Conservation (phyloP, 2,888 invertebrate species). For the Beris morrisii region DNA sequence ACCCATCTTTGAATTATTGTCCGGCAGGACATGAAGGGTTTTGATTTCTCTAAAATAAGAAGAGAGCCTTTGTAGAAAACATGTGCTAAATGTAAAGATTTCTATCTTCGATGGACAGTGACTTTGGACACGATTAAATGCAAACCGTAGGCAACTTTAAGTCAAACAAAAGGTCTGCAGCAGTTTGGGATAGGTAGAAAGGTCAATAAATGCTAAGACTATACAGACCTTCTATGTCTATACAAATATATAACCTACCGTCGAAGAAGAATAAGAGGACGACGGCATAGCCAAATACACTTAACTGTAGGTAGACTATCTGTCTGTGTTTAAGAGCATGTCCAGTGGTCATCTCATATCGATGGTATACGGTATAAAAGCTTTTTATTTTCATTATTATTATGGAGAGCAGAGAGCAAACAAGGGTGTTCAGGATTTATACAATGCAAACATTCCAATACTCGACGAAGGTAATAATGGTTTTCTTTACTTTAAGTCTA, state of each 20-base stretch:
- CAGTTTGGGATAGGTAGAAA: slow-evolving; percentile 27
- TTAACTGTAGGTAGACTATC: slow-evolving; percentile 28
- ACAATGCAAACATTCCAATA: slow-evolving; percentile 43
- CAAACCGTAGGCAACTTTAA: slow-evolving; percentile 20
- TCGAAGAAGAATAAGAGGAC: background rate
- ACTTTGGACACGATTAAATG: slow-evolving; percentile 19
- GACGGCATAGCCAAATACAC: slow-evolving; percentile 22
- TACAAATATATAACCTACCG: background rate
- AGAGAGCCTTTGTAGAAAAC: slow-evolving; percentile 17
- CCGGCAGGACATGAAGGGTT: slow-evolving; percentile 12
- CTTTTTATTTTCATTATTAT: slow-evolving; percentile 45
- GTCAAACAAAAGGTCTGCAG: slow-evolving; percentile 28
- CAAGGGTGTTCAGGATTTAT: slow-evolving; percentile 43
- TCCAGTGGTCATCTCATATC: slow-evolving; percentile 38
- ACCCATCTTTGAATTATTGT: background rate
- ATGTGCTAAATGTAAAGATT: slow-evolving; percentile 28
- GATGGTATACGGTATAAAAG: slow-evolving; percentile 40
- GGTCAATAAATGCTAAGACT: slow-evolving; percentile 18
- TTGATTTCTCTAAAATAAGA: slow-evolving; percentile 15
- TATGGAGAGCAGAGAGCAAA: slow-evolving; percentile 43
- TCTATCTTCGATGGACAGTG: slow-evolving; percentile 5
- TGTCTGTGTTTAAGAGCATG: slow-evolving; percentile 36
- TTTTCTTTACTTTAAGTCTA: slow-evolving; percentile 30
- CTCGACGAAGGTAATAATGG: slow-evolving; percentile 38
- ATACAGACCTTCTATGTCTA: background rate